Conservation (phyloP, 2,113 vertebrate genomes). For the Indicator maculatus region DNA sequence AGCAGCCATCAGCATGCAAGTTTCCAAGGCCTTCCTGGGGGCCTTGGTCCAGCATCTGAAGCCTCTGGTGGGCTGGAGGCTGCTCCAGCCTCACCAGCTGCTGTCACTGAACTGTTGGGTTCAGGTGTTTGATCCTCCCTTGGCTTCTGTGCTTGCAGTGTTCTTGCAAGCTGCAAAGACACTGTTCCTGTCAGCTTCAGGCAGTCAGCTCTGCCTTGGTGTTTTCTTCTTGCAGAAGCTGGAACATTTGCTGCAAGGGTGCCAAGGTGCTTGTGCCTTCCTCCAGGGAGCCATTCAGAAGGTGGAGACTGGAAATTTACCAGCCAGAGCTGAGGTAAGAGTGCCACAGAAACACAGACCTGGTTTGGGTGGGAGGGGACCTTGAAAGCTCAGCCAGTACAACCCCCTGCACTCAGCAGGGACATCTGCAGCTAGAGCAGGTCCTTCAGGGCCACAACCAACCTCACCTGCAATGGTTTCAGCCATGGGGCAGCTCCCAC, state of each 20-base stretch:
- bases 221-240: conserved; percentile 77
- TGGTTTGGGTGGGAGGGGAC: background rate
- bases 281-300: conserved; percentile 81
- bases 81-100: background rate
- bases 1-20: background rate
- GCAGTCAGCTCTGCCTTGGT: background rate
- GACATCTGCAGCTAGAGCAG: background rate
- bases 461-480: background rate
- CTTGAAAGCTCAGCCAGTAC: background rate
- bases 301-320: conserved; percentile 75
- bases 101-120: background rate
- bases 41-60: background rate
- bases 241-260: conserved; percentile 84
- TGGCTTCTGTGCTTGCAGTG: background rate
- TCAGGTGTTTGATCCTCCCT: background rate
- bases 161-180: background rate
- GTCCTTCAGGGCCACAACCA: background rate
- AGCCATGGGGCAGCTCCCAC: background rate
- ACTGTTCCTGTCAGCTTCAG: background rate
- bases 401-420: background rate
- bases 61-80: background rate
- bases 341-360: background rate
- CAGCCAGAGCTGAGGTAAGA: conserved; percentile 78
- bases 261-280: conserved; percentile 78
- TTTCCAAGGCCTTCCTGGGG: background rate